Conservation (phyloP, 35 echinoderm and acorn worm species). For the Ophiothrix spiculata region DNA sequence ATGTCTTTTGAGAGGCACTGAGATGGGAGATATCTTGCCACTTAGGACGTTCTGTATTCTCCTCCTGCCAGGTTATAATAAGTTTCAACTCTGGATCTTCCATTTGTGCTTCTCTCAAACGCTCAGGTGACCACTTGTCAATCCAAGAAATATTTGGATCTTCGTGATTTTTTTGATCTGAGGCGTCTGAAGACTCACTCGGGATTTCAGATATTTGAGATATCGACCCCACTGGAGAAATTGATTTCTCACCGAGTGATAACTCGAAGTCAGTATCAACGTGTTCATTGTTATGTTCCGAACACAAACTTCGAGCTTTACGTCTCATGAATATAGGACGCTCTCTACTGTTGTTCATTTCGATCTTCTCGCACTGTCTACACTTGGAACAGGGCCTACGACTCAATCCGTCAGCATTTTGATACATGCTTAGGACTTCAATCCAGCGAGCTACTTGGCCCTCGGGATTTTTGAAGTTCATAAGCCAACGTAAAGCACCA, state of each 20-base stretch:
- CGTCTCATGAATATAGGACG: not conserved
- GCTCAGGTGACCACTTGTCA: too few species aligned
- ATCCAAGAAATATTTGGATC: too few species aligned
- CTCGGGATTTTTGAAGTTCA: conserved; percentile 34
- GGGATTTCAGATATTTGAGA: too few species aligned
- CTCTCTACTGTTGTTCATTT: not conserved
- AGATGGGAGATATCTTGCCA: not conserved
- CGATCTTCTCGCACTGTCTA: not conserved
- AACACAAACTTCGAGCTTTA: not conserved
- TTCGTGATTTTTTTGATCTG: too few species aligned
- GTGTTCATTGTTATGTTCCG: not conserved
- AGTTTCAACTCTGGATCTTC: too few species aligned
- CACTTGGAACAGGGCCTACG: not conserved
- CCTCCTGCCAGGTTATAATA: not conserved
- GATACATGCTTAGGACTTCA: conserved; percentile 32
- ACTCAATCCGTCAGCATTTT: conserved; percentile 53
- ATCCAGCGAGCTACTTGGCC: conserved; percentile 53
- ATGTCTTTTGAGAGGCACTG: too few species aligned
- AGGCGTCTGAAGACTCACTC: too few species aligned
- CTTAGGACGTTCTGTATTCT: not conserved
- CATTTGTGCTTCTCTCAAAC: too few species aligned
- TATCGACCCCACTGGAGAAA: too few species aligned
- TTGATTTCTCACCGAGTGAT: too few species aligned
- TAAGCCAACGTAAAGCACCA: conserved; percentile 37
- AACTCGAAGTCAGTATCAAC: too few species aligned